Percentiles rank a stretch among this genome's conserved stretches.
phyloP scores from a whole-genome alignment of 2,797 vertebrate species.

The Peromyscus aztecus region DNA sequence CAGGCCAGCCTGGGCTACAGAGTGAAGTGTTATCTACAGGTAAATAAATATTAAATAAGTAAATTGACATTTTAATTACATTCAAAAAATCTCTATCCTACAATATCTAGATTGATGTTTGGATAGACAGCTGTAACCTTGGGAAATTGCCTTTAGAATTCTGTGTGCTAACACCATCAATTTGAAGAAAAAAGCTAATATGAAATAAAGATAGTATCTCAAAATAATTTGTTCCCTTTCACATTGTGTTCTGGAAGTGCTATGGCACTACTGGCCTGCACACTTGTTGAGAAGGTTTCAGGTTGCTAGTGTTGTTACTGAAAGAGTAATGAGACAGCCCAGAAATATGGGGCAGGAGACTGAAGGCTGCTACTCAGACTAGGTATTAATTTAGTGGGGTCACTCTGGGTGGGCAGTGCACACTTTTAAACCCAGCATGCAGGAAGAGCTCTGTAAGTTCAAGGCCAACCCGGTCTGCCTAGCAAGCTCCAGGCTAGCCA shows the following conservation, averaged over 20 bases:
- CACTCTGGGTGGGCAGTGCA: background rate
- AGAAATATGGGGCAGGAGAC: slow-evolving; percentile 20
- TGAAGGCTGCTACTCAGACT: slow-evolving; percentile 47
- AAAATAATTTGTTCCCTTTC: slow-evolving; percentile 57
- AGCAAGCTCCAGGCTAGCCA: background rate
- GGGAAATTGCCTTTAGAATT: slow-evolving; percentile 42
- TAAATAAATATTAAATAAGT: background rate
- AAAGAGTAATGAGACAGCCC: slow-evolving; percentile 2
- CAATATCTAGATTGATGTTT: slow-evolving; percentile 13
- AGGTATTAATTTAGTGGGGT: slow-evolving; percentile 29
- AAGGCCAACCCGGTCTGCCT: background rate
- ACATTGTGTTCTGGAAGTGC: slow-evolving; percentile 52
- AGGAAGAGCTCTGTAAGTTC: background rate
- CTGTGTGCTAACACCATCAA: background rate
- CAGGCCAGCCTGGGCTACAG: background rate
- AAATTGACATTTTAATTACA: slow-evolving; percentile 39
- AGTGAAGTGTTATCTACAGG: background rate
- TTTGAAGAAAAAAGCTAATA: slow-evolving; percentile 48
- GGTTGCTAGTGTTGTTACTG: slow-evolving; percentile 22
- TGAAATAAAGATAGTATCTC: slow-evolving; percentile 58
- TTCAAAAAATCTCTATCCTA: background rate
- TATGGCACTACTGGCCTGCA: slow-evolving; percentile 35
- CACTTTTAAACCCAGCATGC: background rate
- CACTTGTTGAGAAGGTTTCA: slow-evolving; percentile 59
- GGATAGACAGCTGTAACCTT: background rate